phyloP scores from a whole-genome alignment of 2,113 vertebrate species.

The Mesitornis unicolor region DNA sequence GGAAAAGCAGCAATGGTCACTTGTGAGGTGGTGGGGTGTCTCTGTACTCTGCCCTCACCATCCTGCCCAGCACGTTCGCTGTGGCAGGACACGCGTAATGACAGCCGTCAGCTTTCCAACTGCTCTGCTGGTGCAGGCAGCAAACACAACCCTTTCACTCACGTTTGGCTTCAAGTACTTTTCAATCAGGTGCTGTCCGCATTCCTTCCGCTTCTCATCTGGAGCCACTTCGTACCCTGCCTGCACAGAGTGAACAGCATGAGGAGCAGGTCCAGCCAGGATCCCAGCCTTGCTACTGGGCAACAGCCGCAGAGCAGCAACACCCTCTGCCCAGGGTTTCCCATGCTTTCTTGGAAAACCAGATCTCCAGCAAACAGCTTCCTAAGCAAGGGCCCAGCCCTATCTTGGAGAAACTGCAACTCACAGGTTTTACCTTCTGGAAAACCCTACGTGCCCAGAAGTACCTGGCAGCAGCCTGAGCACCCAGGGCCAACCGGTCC shows the following conservation, averaged over 20 bases:
- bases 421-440: neutral
- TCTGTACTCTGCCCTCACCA: neutral
- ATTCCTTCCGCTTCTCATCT: conserved; percentile 91
- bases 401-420: neutral
- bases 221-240: conserved; percentile 94
- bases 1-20: neutral
- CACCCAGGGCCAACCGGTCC: neutral
- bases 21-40: neutral
- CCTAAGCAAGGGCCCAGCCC: neutral
- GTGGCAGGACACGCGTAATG: neutral
- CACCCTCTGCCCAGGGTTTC: neutral
- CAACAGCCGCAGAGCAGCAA: neutral
- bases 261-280: neutral
- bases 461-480: neutral
- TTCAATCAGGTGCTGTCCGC: conserved; percentile 84
- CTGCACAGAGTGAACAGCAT: conserved; percentile 66
- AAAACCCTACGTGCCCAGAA: neutral
- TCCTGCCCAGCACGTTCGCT: neutral
- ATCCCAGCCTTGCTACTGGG: neutral
- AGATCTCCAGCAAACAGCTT: neutral
- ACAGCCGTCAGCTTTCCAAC: neutral
- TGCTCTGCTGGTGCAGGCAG: neutral
- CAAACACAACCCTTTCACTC: conserved; percentile 15
- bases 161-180: conserved; percentile 84
- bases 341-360: neutral